A percentile compares a stretch with the other conserved stretches of the same genome.
Conservation (phyloP, 1,140 invertebrate species). For the Cephus cinctus region DNA sequence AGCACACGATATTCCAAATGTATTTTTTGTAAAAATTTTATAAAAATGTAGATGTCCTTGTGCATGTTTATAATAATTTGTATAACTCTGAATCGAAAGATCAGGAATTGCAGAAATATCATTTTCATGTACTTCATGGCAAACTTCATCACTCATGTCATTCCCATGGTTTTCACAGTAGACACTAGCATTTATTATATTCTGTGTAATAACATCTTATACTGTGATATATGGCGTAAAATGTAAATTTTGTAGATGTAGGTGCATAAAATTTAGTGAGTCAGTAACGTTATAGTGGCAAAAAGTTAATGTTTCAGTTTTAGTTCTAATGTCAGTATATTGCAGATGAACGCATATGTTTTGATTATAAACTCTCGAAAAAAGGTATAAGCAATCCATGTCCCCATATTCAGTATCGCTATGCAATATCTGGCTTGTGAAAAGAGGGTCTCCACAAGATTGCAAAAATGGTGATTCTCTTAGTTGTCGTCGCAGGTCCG, state of each 20-base stretch:
- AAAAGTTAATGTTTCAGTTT: neutral
- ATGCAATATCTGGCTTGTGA: neutral
- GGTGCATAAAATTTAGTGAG: conserved; percentile 2
- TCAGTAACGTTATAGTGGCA: conserved; percentile 6
- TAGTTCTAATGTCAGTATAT: neutral
- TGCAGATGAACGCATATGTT: conserved; percentile 8
- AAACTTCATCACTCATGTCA: too few species aligned
- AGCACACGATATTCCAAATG: conserved; percentile 1
- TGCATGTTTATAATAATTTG: too few species aligned
- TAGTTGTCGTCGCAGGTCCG: too few species aligned
- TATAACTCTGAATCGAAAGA: conserved; percentile 1
- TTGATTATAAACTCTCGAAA: conserved; percentile 7
- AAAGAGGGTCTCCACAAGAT: neutral
- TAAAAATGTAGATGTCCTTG: conserved; percentile 6
- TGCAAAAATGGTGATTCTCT: conserved; percentile 1
- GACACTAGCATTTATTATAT: too few species aligned
- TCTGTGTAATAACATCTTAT: neutral
- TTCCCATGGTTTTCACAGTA: too few species aligned
- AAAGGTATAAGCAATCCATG: conserved; percentile 6
- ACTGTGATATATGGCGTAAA: conserved; percentile 1
- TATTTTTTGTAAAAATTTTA: neutral
- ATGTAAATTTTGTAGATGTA: conserved; percentile 5
- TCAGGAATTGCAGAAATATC: too few species aligned
- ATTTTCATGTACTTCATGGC: too few species aligned
- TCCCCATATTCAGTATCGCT: conserved; percentile 2